Base-by-base conservation (phyloP, 2,888 invertebrate species). In the Eupithecia subfuscata region DNA sequence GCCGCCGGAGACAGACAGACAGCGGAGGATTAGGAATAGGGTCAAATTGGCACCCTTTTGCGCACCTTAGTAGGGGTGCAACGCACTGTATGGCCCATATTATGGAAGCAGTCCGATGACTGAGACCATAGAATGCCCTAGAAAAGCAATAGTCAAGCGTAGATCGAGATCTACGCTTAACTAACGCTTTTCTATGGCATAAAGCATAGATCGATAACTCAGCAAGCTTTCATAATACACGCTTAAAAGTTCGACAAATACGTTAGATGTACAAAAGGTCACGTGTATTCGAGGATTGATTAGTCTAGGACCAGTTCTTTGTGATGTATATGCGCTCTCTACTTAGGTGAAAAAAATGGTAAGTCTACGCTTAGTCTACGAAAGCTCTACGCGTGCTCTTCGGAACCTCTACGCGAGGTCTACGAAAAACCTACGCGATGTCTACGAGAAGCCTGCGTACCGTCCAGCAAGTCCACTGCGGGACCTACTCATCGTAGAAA, bases 331-430 rank as follows among this genome's bases (percentile, higher is more conserved):
- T 56, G 56, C 22, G 56, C 11, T 5, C 56, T 56, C 22, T 12
- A 56, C 56, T 56, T 11, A 56, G 0, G n/a, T 52, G 12, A 56
- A 25, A 12, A 60, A 25, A 22, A 60, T 60, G 60, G 14, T 60
- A 25, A 60, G 60, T 56, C 22, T 56, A 56, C n/a, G 56, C 56
- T 56, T 9, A 37, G 52, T 52, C 22, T 67, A 71, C 71, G 48
- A 65, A 40, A n/a, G n/a, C n/a, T n/a, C 52, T 52, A n/a, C 52
- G 52, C 52, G n/a, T 9, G 25, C 18, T 67, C 40, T 72, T 40
- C 67, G 73, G 16, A 22, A 34, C 45, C 34, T 70, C 70, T 70
- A 70, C 70, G 43, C n/a, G 7, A 65, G 16, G 7, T 65, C 71
- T 48, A 71, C 56, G 56, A 22, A 52, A n/a, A 9, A 18, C 18